These are phyloP conservation scores for Ascidia mentula DNA, from an alignment of 23 tunicate species.

Conservation along the genomic window DNA sequence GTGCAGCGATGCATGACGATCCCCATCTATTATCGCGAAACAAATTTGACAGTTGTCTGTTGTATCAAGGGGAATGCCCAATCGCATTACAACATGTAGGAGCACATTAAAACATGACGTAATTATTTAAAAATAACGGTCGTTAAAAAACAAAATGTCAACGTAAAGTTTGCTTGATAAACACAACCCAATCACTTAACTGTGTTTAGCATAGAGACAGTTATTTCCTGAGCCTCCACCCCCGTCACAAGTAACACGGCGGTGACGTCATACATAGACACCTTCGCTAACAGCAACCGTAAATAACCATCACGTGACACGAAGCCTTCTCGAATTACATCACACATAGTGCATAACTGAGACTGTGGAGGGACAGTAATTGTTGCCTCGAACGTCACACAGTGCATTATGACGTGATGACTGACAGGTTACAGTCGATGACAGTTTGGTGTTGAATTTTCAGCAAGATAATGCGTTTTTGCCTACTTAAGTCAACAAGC, in stretches of 20 bases:
- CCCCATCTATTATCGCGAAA: background rate
- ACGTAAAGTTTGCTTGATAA: no score
- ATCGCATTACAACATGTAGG: no score
- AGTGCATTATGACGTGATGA: background rate
- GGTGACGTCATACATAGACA: no score
- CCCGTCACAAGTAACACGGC: no score
- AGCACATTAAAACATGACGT: no score
- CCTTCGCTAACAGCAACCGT: background rate
- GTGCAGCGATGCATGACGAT: background rate
- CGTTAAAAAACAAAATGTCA: no score
- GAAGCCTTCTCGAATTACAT: background rate
- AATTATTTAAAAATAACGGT: no score
- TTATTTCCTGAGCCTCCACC: no score
- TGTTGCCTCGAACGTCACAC: background rate
- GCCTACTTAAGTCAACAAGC: background rate
- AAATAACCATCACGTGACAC: background rate
- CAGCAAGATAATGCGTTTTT: background rate
- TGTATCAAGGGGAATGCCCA: no score
- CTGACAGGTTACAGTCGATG: background rate
- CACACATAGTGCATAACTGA: background rate
- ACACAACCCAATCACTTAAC: no score
- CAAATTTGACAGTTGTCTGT: no score
- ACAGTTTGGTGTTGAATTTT: conserved; percentile 2
- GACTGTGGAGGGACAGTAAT: background rate
- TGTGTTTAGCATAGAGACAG: no score